A percentile compares a stretch with the other conserved stretches of the same genome.
Evolutionary conservation across 2,888 invertebrate genomes (phyloP).

Genomic region (Dryomyza anilis): DNA sequence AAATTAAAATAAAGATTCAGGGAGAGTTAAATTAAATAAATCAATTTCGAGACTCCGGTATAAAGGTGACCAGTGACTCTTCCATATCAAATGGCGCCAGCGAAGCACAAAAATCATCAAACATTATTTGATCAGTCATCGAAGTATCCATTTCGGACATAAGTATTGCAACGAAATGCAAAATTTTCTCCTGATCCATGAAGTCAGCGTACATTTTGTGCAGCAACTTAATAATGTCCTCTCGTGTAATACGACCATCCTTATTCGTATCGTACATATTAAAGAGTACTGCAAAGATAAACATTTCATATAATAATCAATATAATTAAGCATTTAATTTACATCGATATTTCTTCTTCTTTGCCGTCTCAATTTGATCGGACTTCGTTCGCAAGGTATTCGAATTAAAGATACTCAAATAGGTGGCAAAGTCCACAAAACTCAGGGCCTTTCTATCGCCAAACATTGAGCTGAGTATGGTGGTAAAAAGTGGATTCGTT

Average conservation of each 20-base stretch:
- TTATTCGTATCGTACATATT: constrained; percentile 38
- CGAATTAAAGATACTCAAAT: background rate
- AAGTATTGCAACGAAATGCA: constrained; percentile 36
- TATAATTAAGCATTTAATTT: background rate
- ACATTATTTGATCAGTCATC: constrained; percentile 36
- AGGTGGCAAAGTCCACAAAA: background rate
- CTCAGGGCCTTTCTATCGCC: background rate
- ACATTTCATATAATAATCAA: too few relatives aligned
- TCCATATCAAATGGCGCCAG: constrained; percentile 41
- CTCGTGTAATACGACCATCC: constrained; percentile 34
- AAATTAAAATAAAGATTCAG: background rate
- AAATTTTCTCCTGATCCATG: constrained; percentile 33
- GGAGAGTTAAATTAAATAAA: background rate
- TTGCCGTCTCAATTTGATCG: background rate
- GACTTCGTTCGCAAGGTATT: background rate
- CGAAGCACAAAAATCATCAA: constrained; percentile 38
- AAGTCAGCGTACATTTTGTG: constrained; percentile 39
- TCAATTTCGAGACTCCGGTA: constrained; percentile 28
- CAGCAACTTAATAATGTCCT: constrained; percentile 39
- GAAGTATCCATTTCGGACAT: constrained; percentile 40
- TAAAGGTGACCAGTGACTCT: constrained; percentile 35
- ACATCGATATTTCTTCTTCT: constrained; percentile 9
- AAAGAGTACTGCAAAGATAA: constrained; percentile 34
- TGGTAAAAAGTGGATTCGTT: background rate
- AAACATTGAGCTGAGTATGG: background rate